A percentile compares a stretch with the other conserved stretches of the same genome.
phyloP scores from a whole-genome alignment of 1,140 invertebrate species.

The Psix sp. region DNA sequence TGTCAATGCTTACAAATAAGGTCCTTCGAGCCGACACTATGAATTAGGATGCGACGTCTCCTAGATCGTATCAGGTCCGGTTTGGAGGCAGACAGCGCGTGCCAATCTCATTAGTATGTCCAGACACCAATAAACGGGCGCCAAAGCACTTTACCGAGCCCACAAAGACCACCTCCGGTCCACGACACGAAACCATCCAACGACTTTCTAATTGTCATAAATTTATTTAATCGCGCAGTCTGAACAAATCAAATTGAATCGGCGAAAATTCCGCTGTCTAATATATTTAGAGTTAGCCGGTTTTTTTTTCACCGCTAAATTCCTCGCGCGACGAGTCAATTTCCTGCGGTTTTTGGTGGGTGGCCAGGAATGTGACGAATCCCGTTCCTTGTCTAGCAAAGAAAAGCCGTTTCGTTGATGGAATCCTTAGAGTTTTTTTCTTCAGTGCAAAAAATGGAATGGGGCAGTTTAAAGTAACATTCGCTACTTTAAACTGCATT shows the following conservation, averaged over 20 bases:
- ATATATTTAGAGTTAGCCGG: conserved; percentile 73
- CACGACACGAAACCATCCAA: conserved; percentile 33
- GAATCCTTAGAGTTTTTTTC: no score
- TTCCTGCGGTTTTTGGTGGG: conserved; percentile 57
- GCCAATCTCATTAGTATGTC: conserved; percentile 63
- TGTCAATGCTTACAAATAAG: conserved; percentile 61
- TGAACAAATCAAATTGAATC: conserved; percentile 64
- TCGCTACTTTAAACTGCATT: no score
- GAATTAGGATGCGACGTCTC: conserved; percentile 57
- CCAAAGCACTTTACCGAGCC: conserved; percentile 55
- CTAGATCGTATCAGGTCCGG: conserved; percentile 58
- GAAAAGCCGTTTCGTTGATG: no score
- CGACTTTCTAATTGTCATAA: conserved; percentile 54
- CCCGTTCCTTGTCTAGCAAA: conserved; percentile 4
- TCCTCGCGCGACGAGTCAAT: conserved; percentile 66
- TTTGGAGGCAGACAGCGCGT: conserved; percentile 51
- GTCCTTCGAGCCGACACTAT: conserved; percentile 56
- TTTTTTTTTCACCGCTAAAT: conserved; percentile 53
- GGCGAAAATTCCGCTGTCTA: conserved; percentile 74
- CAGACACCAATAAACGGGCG: conserved; percentile 60
- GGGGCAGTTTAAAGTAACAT: no score
- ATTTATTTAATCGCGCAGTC: conserved; percentile 48
- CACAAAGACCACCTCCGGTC: conserved; percentile 55
- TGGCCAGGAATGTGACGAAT: conserved; percentile 34
- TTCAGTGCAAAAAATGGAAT: conserved; percentile 1